These are phyloP conservation scores for Pycnonotus jocosus DNA, from an alignment of 2,113 vertebrate genomes.

Conservation along the genomic window DNA sequence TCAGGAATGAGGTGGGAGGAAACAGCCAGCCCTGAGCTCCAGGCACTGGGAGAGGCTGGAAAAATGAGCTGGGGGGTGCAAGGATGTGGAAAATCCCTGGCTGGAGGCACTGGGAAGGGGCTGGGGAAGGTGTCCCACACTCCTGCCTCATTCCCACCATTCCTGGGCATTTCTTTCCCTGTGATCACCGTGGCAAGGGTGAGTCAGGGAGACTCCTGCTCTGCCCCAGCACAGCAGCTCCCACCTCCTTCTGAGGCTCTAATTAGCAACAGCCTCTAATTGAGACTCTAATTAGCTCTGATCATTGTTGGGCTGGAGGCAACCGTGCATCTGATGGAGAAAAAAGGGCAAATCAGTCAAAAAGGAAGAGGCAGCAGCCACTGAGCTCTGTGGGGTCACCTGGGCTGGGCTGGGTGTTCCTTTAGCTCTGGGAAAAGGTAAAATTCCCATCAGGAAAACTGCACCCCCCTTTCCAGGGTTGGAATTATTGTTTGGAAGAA, in stretches of 20 bases:
- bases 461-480: rapidly evolving
- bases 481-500: background rate
- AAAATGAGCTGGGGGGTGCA: background rate
- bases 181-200: background rate
- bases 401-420: background rate
- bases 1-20: background rate
- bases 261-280: background rate
- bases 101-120: background rate
- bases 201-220: background rate
- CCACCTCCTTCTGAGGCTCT: background rate
- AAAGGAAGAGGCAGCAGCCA: background rate
- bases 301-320: background rate
- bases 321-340: background rate
- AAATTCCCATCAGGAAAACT: background rate
- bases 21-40: background rate
- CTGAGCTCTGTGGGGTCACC: background rate
- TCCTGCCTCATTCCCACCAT: background rate
- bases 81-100: background rate
- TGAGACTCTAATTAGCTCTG: background rate
- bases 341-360: background rate
- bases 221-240: background rate
- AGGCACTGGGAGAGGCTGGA: background rate
- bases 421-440: background rate
- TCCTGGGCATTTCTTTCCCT: background rate
- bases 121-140: background rate